phyloP scores from a whole-genome alignment of 1,140 invertebrate genomes.

The Heliothis subflexa region DNA sequence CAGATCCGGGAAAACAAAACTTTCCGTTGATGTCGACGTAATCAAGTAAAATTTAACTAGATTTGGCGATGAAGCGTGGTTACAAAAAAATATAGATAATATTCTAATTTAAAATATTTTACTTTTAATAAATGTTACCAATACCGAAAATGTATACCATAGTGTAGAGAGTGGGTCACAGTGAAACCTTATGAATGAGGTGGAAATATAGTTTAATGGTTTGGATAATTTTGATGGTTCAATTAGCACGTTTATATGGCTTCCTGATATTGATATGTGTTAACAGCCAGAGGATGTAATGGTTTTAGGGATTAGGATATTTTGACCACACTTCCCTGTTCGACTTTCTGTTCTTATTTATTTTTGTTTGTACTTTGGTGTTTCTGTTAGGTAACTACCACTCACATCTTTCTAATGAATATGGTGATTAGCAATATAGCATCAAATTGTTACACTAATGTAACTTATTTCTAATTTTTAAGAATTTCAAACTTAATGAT shows the following conservation, averaged over 20 bases:
- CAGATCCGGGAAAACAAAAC: too few species aligned
- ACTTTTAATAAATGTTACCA: neutral
- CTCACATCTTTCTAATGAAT: too few species aligned
- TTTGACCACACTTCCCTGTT: neutral
- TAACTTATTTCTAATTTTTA: too few species aligned
- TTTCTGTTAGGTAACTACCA: neutral
- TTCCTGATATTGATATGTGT: conserved; percentile 20
- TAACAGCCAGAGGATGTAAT: neutral
- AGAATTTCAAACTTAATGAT: neutral
- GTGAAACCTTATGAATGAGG: conserved; percentile 23
- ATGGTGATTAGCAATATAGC: too few species aligned
- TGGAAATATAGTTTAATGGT: conserved; percentile 32
- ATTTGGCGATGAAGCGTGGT: too few species aligned
- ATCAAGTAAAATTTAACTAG: too few species aligned
- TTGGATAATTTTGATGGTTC: conserved; percentile 39
- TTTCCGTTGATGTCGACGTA: too few species aligned
- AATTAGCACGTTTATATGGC: conserved; percentile 33
- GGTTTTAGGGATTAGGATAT: neutral
- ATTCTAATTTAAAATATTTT: too few species aligned
- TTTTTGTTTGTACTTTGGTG: neutral
- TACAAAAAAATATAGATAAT: too few species aligned
- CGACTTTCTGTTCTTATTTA: too few species aligned
- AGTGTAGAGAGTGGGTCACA: neutral
- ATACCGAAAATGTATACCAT: neutral
- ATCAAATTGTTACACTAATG: too few species aligned